A percentile compares a stretch with the other conserved stretches of the same genome.
Evolutionary conservation across 2,113 vertebrate species (phyloP).

Genomic region (Brachyhypopomus gauderio): DNA sequence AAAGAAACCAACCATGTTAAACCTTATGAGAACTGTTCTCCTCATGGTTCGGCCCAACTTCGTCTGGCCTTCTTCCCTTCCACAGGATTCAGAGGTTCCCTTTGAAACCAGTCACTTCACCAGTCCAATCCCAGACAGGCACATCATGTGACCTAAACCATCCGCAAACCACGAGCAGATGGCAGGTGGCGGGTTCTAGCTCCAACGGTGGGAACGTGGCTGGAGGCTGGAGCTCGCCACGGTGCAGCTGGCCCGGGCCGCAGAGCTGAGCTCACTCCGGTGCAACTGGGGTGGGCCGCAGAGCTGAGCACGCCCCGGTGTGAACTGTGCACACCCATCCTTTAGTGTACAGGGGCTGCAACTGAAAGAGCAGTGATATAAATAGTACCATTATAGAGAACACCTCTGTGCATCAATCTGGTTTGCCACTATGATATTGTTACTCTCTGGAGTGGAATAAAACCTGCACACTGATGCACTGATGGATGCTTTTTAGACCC

Average conservation of each 20-base stretch:
- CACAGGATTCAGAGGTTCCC: too few species aligned
- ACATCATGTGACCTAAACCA: neutral
- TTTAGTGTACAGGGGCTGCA: constrained; percentile 34
- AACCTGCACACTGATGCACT: constrained; percentile 10
- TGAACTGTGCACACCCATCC: constrained; percentile 43
- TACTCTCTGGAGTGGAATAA: too few species aligned
- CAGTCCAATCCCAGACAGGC: too few species aligned
- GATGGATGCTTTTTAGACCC: neutral
- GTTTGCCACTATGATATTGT: too few species aligned
- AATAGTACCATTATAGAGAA: constrained; percentile 55
- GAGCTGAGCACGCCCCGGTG: constrained; percentile 44
- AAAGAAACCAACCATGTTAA: too few species aligned
- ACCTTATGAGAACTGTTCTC: too few species aligned
- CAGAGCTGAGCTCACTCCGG: constrained; percentile 31
- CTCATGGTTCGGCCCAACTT: too few species aligned
- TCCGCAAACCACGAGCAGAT: constrained; percentile 9
- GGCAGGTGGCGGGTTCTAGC: neutral
- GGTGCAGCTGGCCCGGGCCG: constrained; percentile 15
- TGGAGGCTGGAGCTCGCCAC: too few species aligned
- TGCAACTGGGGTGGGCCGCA: constrained; percentile 37
- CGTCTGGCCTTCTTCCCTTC: too few species aligned
- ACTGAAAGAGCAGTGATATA: constrained; percentile 35
- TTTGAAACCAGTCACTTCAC: too few species aligned
- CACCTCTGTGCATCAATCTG: constrained; percentile 45
- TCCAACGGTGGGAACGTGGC: neutral